Evolutionary conservation across 2,797 vertebrate species (phyloP).

Genomic region (Pteropus rufus): DNA sequence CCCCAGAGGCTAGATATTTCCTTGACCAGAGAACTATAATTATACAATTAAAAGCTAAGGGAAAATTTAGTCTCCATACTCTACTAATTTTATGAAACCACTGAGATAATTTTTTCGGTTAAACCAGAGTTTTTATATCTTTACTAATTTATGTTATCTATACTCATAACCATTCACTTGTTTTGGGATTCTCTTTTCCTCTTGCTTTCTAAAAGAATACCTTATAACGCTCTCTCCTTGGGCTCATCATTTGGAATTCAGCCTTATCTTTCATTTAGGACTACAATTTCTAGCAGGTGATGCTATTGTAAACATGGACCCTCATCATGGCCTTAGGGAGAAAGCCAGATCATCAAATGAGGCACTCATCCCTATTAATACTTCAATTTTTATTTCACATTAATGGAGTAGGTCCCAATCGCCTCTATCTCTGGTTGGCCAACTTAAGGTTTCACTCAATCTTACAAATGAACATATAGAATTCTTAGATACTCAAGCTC

Average conservation of each 20-base stretch:
- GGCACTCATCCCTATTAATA: not conserved
- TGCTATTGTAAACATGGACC: not conserved
- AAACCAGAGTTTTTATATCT: not conserved
- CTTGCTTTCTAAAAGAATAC: conserved; percentile 4
- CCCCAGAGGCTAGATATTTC: not conserved
- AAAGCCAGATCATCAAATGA: not conserved
- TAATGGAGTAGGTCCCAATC: not conserved
- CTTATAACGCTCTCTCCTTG: not conserved
- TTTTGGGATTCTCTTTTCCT: not conserved
- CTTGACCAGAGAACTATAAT: not conserved
- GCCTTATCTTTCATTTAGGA: not conserved
- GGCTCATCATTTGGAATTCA: not conserved
- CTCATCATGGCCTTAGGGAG: not conserved
- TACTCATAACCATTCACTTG: not conserved
- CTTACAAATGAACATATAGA: conserved; percentile 11
- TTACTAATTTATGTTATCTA: not conserved
- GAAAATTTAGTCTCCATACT: not conserved
- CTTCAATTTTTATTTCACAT: not conserved
- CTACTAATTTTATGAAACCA: conserved; percentile 4
- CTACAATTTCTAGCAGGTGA: not conserved
- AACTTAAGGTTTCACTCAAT: not conserved
- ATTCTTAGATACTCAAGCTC: not conserved
- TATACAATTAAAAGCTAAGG: not conserved
- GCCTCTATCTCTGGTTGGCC: not conserved
- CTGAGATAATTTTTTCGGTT: not conserved